Evolutionary conservation across 2,888 invertebrate species (phyloP), one percentile per base, ranked within the genome.

Genomic region (Malthinus flaveolus): DNA sequence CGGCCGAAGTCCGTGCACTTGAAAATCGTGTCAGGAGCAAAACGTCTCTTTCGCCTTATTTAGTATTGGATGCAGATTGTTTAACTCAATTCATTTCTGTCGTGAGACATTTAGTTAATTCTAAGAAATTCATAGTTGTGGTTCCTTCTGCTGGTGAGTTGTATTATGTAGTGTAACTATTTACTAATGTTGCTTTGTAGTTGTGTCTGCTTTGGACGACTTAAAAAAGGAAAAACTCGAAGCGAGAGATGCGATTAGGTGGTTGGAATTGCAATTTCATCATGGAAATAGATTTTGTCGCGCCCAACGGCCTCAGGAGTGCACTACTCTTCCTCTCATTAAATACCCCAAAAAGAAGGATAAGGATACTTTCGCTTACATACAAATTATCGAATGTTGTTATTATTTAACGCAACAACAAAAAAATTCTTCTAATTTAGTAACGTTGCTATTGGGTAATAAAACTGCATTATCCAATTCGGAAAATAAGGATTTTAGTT

Each of bases 181-280:
- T 54, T 56, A 48, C 23, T 61, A 35, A 65, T 63, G 61, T 70
- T 70, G 82, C 32, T 32, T 59, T 83, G 8, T 79, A 95, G 95
- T 95, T 63, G 85, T 96, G 56, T 92, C 91, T 69, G 91, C 91
- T 63, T 79, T 96, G 75, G 96, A 96, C 76, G 89, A 92, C 69
- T 79, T 94, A 69, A 96, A 97, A 80, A 89, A 91, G 59, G 89
- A 89, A 66, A 89, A 90, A 70, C 86, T 87, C 64, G 86, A 88
- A 63, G 95, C 95, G 0, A 85, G 96, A 49, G 94, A 95, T 75
- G 94, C 93, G 3, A 96, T 95, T 59, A 90, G 96, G 66, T 97
- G 95, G 95, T 81, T 97, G 63, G 96, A 96, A 78, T 82, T 85
- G 34, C 94, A 95, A 74, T 87, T 96, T 64, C 87, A 89, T 66